Base-by-base conservation (phyloP, 2,113 vertebrate species). In the Corythaeola cristata region DNA sequence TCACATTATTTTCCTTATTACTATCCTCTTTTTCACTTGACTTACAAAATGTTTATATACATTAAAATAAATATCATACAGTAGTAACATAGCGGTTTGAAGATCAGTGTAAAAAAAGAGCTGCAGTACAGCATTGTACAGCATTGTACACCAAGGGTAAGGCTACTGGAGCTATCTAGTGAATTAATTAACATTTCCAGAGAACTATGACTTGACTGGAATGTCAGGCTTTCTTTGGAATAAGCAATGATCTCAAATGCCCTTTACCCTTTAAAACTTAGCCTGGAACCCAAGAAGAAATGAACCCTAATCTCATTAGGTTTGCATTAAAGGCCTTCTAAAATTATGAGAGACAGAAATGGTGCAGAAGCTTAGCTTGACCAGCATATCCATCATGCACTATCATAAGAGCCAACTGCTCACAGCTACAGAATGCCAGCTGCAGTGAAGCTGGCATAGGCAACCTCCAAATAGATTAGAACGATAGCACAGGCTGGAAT, bases 251-350 rank as follows among this genome's bases (percentile, higher is more conserved):
- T 80, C 85, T 80, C 58, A 92, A 77, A 76, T 63, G 37, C 59
- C 50, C 79, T 90, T 90, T 91, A 78, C 18, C 28, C 49, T 95
- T 85, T 83, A 77, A 88, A 90, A 90, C 41, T 86, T 53, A 26
- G 17, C 55, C 76, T 77, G 28, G 64, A 93, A 92, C 26, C 19
- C 39, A 69, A 52, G 82, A 91, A 64, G 22, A 76, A 94, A 91
- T 52, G 69, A 91, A 90, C 35, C 27, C 37, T 90, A 76, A 95
- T 77, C 71, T 86, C 55, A 66, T 80, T 50, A 86, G 15, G 12
- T 86, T 86, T 84, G 76, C 63, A 69, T 62, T 88, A 90, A 93
- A 77, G 39, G 44, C 45, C n/a, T 62, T 84, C 79, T 88, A 76
- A 74, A 76, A 93, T 62, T 59, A 76, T 41, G 67, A 60, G 88